Evolutionary conservation across 1,140 invertebrate genomes (phyloP).

Genomic region (Trichomalopsis sarcophagae): DNA sequence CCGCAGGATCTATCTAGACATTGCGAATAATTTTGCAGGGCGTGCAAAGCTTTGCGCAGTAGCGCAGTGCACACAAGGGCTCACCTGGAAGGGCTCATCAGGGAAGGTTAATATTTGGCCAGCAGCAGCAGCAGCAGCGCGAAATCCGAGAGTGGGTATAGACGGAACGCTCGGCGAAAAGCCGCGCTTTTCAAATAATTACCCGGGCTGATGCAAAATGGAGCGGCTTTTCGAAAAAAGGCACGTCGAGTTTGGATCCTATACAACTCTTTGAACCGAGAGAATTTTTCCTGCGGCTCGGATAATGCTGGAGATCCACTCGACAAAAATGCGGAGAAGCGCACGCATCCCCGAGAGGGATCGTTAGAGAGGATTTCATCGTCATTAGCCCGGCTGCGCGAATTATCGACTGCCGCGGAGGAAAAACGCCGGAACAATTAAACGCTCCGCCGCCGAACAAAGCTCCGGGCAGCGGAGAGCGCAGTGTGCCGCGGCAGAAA

Average conservation of each 20-base stretch:
- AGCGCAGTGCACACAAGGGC: neutral
- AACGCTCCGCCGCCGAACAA: neutral
- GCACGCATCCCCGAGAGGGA: too few species aligned
- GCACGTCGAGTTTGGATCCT: neutral
- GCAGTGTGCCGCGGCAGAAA: neutral
- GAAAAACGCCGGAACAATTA: neutral
- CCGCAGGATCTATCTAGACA: neutral
- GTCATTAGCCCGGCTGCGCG: too few species aligned
- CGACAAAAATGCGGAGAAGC: too few species aligned
- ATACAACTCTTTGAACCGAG: neutral
- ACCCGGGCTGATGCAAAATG: neutral
- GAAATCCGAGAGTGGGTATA: neutral
- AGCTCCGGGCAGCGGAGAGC: neutral
- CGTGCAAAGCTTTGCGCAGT: neutral
- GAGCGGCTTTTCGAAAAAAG: neutral
- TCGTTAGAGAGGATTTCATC: too few species aligned
- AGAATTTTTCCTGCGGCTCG: neutral
- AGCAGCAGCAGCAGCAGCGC: neutral
- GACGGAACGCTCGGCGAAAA: neutral
- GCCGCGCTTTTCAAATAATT: too few species aligned
- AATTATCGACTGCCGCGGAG: constrained; percentile 30
- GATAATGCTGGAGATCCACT: too few species aligned
- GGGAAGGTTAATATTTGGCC: neutral
- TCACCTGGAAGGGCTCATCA: neutral
- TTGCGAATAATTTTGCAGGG: neutral